Evolutionary conservation across 2,113 vertebrate species (phyloP).

Genomic region (Parus major): DNA sequence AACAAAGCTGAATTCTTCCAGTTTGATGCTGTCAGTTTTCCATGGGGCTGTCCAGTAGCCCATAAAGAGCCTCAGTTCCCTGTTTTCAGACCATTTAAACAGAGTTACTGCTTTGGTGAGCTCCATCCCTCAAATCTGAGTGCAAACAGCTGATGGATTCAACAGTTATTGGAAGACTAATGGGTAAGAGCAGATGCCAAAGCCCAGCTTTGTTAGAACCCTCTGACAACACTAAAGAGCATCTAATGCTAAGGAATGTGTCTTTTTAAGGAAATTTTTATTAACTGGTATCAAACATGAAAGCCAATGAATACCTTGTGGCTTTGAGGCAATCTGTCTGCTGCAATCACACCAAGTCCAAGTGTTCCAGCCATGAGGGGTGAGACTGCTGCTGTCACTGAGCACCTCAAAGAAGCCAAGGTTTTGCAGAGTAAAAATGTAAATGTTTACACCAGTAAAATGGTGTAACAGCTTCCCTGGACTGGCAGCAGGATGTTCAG

Average conservation of each 20-base stretch:
- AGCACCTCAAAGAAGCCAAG: neutral
- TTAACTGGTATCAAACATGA: rapidly evolving
- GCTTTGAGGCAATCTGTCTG: neutral
- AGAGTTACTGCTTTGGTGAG: neutral
- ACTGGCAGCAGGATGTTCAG: neutral
- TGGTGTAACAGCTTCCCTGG: neutral
- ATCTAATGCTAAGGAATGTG: neutral
- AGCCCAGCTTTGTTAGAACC: neutral
- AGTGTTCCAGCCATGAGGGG: neutral
- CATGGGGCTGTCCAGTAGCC: neutral
- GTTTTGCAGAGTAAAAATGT: neutral
- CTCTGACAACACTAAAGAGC: neutral
- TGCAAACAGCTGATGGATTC: neutral
- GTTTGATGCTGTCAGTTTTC: neutral
- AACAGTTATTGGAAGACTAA: neutral
- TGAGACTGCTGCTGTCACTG: neutral
- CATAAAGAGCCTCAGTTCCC: neutral
- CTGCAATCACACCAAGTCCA: neutral
- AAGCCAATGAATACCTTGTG: neutral
- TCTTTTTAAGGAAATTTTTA: neutral
- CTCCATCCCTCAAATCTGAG: neutral
- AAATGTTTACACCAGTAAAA: no score
- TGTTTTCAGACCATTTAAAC: neutral
- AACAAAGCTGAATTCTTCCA: neutral
- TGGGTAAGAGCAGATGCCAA: neutral